Evolutionary conservation across 2,888 invertebrate species (phyloP).

Genomic region (Brachylomia viminalis): DNA sequence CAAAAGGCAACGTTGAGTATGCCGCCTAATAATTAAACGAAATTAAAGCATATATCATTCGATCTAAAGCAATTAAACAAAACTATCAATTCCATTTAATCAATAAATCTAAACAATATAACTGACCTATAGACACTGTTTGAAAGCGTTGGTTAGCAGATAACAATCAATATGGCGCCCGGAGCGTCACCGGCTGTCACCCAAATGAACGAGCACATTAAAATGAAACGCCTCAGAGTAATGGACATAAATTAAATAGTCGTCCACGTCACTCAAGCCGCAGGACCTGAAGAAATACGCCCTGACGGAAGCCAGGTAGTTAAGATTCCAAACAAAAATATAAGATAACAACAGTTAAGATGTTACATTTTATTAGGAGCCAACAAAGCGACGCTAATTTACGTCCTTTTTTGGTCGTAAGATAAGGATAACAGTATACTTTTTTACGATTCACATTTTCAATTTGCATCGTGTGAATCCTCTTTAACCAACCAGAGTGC

Average conservation of each 20-base stretch:
- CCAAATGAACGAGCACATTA: conserved; percentile 87
- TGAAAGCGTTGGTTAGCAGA: conserved; percentile 79
- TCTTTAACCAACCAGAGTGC: conserved; percentile 15
- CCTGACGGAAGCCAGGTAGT: conserved; percentile 90
- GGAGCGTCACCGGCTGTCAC: conserved; percentile 86
- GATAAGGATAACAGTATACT: conserved; percentile 71
- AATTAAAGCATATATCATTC: conserved; percentile 33
- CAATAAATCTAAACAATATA: conserved; percentile 71
- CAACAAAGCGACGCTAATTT: conserved; percentile 88
- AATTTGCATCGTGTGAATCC: conserved; percentile 55
- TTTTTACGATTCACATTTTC: conserved; percentile 61
- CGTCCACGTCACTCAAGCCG: conserved; percentile 87
- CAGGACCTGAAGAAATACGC: conserved; percentile 82
- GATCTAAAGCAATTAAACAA: conserved; percentile 50
- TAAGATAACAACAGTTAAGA: conserved; percentile 88
- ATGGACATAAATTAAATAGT: conserved; percentile 89
- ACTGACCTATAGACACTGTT: conserved; percentile 75
- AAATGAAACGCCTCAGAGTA: conserved; percentile 85
- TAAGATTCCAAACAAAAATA: conserved; percentile 88
- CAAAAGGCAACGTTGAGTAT: not conserved
- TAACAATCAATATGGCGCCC: conserved; percentile 89
- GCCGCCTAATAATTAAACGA: conserved; percentile 14
- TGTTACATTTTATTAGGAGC: conserved; percentile 88
- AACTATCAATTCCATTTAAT: conserved; percentile 68
- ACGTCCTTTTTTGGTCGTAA: conserved; percentile 78